Conservation (phyloP, 2,888 invertebrate genomes). For the Eledona agricola region DNA sequence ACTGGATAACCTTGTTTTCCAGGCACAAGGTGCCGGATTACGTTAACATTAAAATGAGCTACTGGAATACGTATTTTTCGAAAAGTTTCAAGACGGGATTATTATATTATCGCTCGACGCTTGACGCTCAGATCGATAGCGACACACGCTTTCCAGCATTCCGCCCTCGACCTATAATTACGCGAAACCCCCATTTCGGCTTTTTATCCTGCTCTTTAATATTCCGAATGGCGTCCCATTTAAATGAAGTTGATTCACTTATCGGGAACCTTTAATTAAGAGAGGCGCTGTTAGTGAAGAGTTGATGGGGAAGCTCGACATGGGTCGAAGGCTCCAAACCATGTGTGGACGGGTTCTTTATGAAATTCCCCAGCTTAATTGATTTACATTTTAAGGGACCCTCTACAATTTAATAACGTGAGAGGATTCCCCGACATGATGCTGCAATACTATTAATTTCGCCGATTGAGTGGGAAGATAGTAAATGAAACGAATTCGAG, state of each 20-base stretch:
- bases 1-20: constrained; percentile 33
- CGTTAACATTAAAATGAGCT: constrained; percentile 33
- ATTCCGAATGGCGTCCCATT: constrained; percentile 38
- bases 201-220: constrained; percentile 37
- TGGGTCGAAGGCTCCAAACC: constrained; percentile 16
- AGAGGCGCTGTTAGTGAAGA: constrained; percentile 33
- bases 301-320: constrained; percentile 23
- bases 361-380: constrained; percentile 26
- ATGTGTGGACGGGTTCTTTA: constrained; percentile 29
- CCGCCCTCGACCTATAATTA: constrained; percentile 31
- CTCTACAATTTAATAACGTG: constrained; percentile 23
- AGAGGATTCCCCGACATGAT: constrained; percentile 13
- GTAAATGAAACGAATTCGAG: constrained; percentile 8
- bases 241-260: constrained; percentile 44
- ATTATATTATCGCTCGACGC: constrained; percentile 29
- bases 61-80: constrained; percentile 30
- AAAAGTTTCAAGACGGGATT: constrained; percentile 21
- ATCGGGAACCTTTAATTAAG: constrained; percentile 44
- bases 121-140: constrained; percentile 24
- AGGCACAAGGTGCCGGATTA: constrained; percentile 32
- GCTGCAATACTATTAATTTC: constrained; percentile 12
- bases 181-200: constrained; percentile 32
- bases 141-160: constrained; percentile 3
- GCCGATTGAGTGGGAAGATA: constrained; percentile 12
- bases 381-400: constrained; percentile 28